These are phyloP conservation scores for Aphyosemion australe DNA, from an alignment of 2,113 vertebrate species.

Conservation along the genomic window DNA sequence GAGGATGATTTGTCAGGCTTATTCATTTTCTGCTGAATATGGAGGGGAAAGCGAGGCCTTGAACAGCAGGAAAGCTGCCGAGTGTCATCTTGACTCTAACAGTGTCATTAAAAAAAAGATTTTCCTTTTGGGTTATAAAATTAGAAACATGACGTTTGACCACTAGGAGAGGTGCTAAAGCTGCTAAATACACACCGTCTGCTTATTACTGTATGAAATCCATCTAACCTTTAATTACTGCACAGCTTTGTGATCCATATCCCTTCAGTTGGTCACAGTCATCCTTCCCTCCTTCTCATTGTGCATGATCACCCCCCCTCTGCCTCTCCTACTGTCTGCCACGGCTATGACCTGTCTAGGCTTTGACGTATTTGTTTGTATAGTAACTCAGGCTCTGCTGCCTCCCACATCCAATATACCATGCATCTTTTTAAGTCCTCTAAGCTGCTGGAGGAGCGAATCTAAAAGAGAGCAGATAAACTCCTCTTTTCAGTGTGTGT, in stretches of 20 bases:
- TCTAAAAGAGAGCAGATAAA: slow-evolving; percentile 25
- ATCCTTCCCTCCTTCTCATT: slow-evolving; percentile 11
- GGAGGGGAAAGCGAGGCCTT: slow-evolving; percentile 9
- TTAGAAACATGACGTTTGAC: slow-evolving; percentile 8
- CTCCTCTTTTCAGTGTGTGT: slow-evolving; percentile 16
- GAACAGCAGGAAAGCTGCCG: slow-evolving; percentile 21
- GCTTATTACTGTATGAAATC: slow-evolving; percentile 50
- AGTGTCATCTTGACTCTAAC: slow-evolving; percentile 29
- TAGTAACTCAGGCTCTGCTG: slow-evolving; percentile 34
- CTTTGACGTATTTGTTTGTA: slow-evolving; percentile 60
- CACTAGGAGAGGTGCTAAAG: too few relatives aligned
- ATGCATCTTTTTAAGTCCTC: slow-evolving; percentile 44
- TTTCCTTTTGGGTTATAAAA: slow-evolving; percentile 19
- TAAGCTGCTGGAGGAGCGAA: slow-evolving; percentile 26
- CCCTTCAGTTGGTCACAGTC: slow-evolving; percentile 5
- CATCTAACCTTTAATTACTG: slow-evolving; percentile 41
- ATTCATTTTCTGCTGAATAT: slow-evolving; percentile 35
- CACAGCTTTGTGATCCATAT: slow-evolving; percentile 39
- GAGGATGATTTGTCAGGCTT: slow-evolving; percentile 33
- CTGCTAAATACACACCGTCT: slow-evolving; percentile 3
- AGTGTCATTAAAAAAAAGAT: slow-evolving; percentile 13
- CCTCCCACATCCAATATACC: slow-evolving; percentile 55
- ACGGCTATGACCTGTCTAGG: slow-evolving; percentile 67
- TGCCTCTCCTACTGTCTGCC: slow-evolving; percentile 44
- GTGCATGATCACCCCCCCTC: background rate